Percentiles rank a stretch among this genome's conserved stretches.
Conservation (phyloP, 2,113 vertebrate species). For the Hippocampus barbouri region DNA sequence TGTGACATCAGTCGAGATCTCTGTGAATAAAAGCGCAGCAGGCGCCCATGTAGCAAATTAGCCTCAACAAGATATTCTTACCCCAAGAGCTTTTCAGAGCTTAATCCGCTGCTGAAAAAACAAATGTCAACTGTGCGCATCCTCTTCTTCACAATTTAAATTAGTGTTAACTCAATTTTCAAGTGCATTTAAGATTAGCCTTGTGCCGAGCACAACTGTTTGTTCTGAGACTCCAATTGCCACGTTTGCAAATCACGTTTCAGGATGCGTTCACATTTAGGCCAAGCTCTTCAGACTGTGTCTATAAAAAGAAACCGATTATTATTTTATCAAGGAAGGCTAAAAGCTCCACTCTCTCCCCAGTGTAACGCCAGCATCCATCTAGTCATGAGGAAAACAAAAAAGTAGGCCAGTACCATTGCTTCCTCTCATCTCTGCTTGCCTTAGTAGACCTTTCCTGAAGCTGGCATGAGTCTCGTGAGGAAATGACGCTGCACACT, state of each 20-base stretch:
- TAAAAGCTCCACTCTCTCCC: constrained; percentile 29
- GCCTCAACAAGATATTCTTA: constrained; percentile 49
- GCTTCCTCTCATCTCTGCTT: constrained; percentile 32
- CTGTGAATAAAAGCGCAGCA: constrained; percentile 47
- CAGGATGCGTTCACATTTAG: constrained; percentile 34
- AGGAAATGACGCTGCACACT: constrained; percentile 23
- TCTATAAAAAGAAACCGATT: constrained; percentile 54
- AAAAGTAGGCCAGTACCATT: constrained; percentile 48
- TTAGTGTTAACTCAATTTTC: background rate
- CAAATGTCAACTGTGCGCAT: background rate
- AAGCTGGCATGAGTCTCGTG: constrained; percentile 25
- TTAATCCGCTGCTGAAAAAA: constrained; percentile 15
- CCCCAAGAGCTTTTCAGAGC: constrained; percentile 3
- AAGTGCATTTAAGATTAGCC: background rate
- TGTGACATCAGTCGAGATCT: constrained; percentile 48
- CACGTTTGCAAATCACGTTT: constrained; percentile 19
- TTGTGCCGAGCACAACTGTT: constrained; percentile 3
- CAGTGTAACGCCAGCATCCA: constrained; percentile 12
- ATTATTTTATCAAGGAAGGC: constrained; percentile 55
- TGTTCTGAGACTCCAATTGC: constrained; percentile 9
- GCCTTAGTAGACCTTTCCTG: constrained; percentile 23
- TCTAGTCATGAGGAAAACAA: constrained; percentile 24
- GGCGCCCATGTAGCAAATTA: constrained; percentile 60
- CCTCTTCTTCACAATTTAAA: constrained; percentile 13
- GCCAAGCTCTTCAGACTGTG: constrained; percentile 21